Base-by-base conservation (phyloP, 2,888 invertebrate species). In the Protophormia terraenovae region DNA sequence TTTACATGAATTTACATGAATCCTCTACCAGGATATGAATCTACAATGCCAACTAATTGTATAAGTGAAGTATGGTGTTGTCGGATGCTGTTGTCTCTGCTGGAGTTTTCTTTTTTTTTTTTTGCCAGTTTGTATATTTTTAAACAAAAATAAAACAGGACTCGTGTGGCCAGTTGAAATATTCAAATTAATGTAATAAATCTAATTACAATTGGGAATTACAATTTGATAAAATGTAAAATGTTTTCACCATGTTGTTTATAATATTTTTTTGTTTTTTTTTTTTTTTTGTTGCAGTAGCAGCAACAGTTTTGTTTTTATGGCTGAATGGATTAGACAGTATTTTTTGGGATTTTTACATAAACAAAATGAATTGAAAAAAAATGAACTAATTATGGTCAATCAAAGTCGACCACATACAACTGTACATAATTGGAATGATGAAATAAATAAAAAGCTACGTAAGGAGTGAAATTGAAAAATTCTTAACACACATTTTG, bases 141-240 rank as follows among this genome's bases (percentile, higher is more conserved):
- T n/a, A n/a, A n/a, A n/a, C n/a, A n/a, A n/a, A n/a, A n/a, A n/a
- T n/a, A 69, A n/a, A 67, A 45, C 50, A 62, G 71, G 32, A 60
- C 78, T 73, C 75, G 67, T 82, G 78, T 58, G 73, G 50, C 78
- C 62, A 75, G 78, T 78, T 78, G 64, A 82, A 82, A 85, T 64
- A 75, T 78, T 75, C 64, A 78, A 82, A 85, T 82, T 82, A 82
- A 82, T 47, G 78, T 85, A 78, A 82, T 85, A 84, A 84, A 81
- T 81, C 80, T 84, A 84, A 84, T 84, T 81, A 85, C 81, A 69
- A 82, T 75, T 82, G 82, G 73, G 82, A 82, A 82, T 85, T 78
- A 82, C 62, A 77, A 55, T 62, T 73, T 76, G 80, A 76, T 82
- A 64, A 84, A 78, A 85, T 84, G 82, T 16, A 58, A 81, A 77